Conservation (phyloP, 2,797 vertebrate species). For the Coreius guichenoti region DNA sequence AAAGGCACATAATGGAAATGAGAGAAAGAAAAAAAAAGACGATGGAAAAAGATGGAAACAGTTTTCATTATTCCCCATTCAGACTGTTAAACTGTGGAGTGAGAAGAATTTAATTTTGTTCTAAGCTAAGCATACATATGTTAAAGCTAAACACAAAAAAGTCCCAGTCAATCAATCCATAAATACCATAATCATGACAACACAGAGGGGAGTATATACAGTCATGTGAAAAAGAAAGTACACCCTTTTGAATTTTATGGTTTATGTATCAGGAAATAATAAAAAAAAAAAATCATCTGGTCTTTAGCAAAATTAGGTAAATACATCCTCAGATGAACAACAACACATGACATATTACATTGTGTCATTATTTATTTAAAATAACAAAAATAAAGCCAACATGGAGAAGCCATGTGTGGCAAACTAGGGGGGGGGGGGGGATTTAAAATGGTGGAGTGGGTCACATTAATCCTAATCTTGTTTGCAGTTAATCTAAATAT, state of each 20-base stretch:
- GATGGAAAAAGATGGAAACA: constrained; percentile 36
- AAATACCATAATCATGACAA: background rate
- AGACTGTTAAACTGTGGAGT: constrained; percentile 39
- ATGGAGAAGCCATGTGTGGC: no score
- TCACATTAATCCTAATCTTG: background rate
- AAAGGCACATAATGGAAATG: constrained; percentile 31
- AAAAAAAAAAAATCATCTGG: no score
- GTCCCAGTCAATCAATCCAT: background rate
- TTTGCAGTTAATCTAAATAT: background rate
- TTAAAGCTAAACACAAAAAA: constrained; percentile 5
- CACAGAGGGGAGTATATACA: background rate
- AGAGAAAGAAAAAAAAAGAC: constrained; percentile 5
- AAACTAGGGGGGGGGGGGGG: no score
- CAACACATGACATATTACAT: no score
- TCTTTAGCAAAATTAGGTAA: no score
- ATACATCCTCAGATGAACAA: no score
- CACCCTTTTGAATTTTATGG: no score
- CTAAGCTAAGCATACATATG: background rate
- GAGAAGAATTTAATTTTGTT: constrained; percentile 9
- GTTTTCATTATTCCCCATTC: constrained; percentile 19
- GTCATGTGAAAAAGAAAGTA: no score
- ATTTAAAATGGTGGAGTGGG: background rate
- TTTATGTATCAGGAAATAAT: no score
- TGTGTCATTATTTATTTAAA: no score
- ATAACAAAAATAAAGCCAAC: no score